These are phyloP conservation scores for Nasua narica DNA, from an alignment of 2,797 vertebrate species.

Conservation along the genomic window DNA sequence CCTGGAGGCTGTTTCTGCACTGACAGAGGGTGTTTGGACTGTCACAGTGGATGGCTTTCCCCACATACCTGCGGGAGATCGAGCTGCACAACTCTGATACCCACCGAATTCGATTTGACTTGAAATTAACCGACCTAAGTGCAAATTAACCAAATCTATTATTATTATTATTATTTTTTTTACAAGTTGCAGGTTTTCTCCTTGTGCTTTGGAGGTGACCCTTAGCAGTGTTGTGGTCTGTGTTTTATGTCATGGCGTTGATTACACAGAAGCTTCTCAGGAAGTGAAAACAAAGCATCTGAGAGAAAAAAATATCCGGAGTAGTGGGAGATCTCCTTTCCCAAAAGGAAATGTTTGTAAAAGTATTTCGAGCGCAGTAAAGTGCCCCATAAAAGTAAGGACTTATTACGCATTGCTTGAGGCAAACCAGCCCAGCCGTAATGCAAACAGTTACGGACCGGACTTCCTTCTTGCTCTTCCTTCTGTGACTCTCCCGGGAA, in stretches of 20 bases:
- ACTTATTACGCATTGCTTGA: not conserved
- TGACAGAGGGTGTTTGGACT: not conserved
- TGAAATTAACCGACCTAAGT: not conserved
- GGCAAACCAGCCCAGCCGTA: not conserved
- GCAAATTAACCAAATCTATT: not conserved
- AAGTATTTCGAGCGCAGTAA: not conserved
- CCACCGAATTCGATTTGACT: not conserved
- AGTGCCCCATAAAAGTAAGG: conserved; percentile 31
- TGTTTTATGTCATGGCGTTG: not conserved
- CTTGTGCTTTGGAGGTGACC: not conserved
- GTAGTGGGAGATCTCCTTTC: not conserved
- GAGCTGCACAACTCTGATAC: not conserved
- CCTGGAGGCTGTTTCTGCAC: not conserved
- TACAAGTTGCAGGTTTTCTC: not conserved
- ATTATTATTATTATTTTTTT: not conserved
- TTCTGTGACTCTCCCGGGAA: not conserved
- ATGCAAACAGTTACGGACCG: not conserved
- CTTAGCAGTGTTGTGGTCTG: not conserved
- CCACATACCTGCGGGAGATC: fast-evolving
- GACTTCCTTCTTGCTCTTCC: not conserved
- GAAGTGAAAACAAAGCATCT: conserved; percentile 16
- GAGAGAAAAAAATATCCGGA: not conserved
- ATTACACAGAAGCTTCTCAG: conserved; percentile 21
- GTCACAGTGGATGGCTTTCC: not conserved
- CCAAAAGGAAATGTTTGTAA: conserved; percentile 31